These are phyloP conservation scores for Diaprepes abbreviatus DNA, from an alignment of 2,888 invertebrate genomes.

Conservation along the genomic window DNA sequence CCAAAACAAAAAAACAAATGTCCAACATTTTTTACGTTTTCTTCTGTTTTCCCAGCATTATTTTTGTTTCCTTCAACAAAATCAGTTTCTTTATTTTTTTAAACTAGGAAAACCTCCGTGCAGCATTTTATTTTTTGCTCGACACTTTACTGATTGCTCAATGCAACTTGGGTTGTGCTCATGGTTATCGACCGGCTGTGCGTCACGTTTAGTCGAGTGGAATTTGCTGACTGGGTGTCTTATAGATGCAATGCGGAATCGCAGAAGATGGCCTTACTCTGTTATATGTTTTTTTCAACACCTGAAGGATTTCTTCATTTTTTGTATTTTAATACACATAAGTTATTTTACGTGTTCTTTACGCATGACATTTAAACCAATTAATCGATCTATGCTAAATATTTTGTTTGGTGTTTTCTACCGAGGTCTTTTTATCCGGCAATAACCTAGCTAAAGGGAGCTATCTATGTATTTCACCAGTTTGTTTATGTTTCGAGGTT, in stretches of 20 bases:
- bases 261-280: background rate
- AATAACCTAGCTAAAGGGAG: too few relatives aligned
- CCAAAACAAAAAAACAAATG: conserved; percentile 34
- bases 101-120: conserved; percentile 29
- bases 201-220: conserved; percentile 8
- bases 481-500: too few relatives aligned
- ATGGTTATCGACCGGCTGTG: conserved; percentile 37
- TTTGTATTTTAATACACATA: too few relatives aligned
- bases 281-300: background rate
- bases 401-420: too few relatives aligned
- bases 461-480: too few relatives aligned
- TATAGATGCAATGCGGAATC: background rate
- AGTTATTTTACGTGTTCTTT: too few relatives aligned
- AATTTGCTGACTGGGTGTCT: conserved; percentile 16
- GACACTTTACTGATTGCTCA: conserved; percentile 27
- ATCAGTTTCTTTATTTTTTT: conserved; percentile 12
- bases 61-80: background rate
- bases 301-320: too few relatives aligned
- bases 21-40: conserved; percentile 38
- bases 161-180: conserved; percentile 30
- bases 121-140: conserved; percentile 33
- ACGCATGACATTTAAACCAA: too few relatives aligned
- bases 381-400: too few relatives aligned
- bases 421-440: too few relatives aligned
- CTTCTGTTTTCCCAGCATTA: conserved; percentile 6